phyloP scores from a whole-genome alignment of 2,888 invertebrate genomes.

The Agrotis puta region DNA sequence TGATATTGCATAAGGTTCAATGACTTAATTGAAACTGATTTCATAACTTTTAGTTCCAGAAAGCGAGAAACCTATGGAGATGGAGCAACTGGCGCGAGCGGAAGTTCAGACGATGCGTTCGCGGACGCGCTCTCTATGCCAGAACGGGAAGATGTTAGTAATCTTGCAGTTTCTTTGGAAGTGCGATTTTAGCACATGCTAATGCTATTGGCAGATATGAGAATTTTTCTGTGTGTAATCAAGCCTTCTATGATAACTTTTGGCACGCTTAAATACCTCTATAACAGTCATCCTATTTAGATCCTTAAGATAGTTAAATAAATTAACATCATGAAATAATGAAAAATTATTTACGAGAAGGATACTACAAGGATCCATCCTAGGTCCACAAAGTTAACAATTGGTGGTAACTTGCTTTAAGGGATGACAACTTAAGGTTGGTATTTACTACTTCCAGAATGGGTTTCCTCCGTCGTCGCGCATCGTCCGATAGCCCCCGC shows the following conservation, averaged over 20 bases:
- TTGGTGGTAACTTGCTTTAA: not conserved
- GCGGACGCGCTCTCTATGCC: conserved; percentile 91
- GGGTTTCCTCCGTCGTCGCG: conserved; percentile 89
- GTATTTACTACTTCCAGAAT: conserved; percentile 74
- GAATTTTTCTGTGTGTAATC: too few species aligned
- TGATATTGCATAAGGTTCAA: too few species aligned
- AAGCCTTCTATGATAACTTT: too few species aligned
- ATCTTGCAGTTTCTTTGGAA: not conserved
- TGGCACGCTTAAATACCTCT: too few species aligned
- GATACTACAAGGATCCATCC: not conserved
- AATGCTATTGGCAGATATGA: too few species aligned
- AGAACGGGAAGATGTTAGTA: conserved; percentile 91
- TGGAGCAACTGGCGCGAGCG: conserved; percentile 92
- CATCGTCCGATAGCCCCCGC: conserved; percentile 90
- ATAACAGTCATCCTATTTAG: not conserved
- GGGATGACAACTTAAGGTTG: too few species aligned
- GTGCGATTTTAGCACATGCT: not conserved
- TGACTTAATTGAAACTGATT: not conserved
- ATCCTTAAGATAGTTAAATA: not conserved
- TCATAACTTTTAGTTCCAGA: conserved; percentile 82
- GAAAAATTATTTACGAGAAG: not conserved
- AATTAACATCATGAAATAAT: not conserved
- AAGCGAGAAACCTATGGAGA: conserved; percentile 91
- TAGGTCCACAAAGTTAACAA: not conserved
- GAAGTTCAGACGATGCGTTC: conserved; percentile 91